A percentile compares a stretch with the other conserved stretches of the same genome.
phyloP scores from a whole-genome alignment of 2,797 vertebrate species.

The Pachyuromys duprasi region DNA sequence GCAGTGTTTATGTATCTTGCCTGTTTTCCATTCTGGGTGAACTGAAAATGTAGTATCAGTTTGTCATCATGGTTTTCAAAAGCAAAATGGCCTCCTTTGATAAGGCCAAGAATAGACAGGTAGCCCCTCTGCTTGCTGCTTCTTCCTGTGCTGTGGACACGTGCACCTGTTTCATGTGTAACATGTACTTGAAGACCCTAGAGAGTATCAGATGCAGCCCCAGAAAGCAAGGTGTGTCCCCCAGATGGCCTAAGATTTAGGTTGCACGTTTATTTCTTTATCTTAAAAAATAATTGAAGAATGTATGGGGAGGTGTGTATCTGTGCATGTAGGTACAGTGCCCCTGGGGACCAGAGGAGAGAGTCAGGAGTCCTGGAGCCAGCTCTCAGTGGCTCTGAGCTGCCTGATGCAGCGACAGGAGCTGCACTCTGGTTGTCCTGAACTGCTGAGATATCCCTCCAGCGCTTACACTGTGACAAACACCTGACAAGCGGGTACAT shows the following conservation, averaged over 20 bases:
- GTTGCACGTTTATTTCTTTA: background rate
- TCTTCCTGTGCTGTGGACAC: background rate
- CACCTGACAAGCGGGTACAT: background rate
- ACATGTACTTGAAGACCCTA: background rate
- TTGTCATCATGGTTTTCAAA: constrained; percentile 59
- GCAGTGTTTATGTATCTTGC: constrained; percentile 64
- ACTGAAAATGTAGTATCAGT: constrained; percentile 39
- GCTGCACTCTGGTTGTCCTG: background rate
- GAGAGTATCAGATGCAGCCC: background rate
- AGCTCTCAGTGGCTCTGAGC: background rate
- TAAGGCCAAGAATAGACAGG: background rate
- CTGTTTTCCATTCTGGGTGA: constrained; percentile 56
- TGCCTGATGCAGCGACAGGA: background rate
- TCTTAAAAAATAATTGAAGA: background rate
- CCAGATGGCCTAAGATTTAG: background rate
- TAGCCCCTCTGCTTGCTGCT: background rate
- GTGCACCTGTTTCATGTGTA: fast-evolving
- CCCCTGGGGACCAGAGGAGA: background rate
- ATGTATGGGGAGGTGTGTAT: too few relatives aligned
- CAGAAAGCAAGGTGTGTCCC: background rate
- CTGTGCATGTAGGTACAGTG: background rate
- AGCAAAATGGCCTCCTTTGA: too few relatives aligned
- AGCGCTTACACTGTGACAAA: background rate
- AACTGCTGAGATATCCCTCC: background rate
- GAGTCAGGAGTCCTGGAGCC: background rate